Evolutionary conservation across 2,888 invertebrate genomes (phyloP), one percentile per base, ranked within the genome.

Genomic region (Drosophila emarginata): DNA sequence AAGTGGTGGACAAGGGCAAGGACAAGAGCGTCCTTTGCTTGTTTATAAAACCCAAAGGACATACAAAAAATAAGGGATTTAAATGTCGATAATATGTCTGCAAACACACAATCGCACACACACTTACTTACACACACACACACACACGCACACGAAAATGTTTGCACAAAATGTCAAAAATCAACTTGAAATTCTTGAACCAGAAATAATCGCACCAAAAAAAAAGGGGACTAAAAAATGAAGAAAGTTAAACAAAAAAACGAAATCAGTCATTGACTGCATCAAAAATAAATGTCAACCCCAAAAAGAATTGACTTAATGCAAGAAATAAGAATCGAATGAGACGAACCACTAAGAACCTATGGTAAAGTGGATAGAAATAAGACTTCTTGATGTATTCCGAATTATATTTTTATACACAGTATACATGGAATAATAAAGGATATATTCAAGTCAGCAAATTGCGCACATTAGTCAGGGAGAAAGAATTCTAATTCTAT

Each of bases 21-120:
- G 21, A 45, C 45, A 45, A 45, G 54, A 26, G n/a, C 28, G 39
- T 7, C 59, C 53, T 53, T 23, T 36, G 15, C 54, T 54, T 54
- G 54, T 54, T 54, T 54, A 54, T 54, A 54, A 54, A 54, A 54
- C 40, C 57, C 39, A 36, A 40, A 40, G 32, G 37, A 61, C 53
- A 74, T 67, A 74, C 63, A 72, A 66, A 74, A 70, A 79, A 77
- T 70, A 71, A 66, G 73, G 85, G 87, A 84, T 87, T 87, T 84
- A 89, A 88, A 88, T 88, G 89, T 87, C 87, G 87, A 88, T 87
- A 87, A 85, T 54, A 54, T 81, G 77, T 87, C 67, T 70, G 79
- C 79, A 78, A 83, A 87, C 80, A 85, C 72, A 77, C 67, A 40
- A 39, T 12, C n/a, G 9, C 9, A n/a, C n/a, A n/a, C n/a, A n/a